Evolutionary conservation across 2,797 vertebrate genomes (phyloP), one percentile per base, ranked within the genome.

Genomic region (Microctenopoma steveboyesi): DNA sequence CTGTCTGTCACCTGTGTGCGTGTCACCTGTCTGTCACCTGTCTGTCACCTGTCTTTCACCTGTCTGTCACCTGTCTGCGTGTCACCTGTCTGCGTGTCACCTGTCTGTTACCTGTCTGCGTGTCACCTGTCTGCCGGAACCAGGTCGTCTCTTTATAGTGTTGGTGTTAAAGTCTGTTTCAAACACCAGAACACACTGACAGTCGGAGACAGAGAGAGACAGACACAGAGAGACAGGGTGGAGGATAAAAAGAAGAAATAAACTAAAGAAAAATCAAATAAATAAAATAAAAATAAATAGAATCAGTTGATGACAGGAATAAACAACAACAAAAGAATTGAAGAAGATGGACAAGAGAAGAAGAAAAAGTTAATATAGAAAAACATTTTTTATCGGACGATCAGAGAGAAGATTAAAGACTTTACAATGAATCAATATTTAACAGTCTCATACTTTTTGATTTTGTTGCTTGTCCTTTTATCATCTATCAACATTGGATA

Each of bases 181-280:
- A 95, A 94, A 94, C 72, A 94, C 91, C 91, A 93, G 90, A 79
- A 93, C 93, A 91, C 91, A 94, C 92, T 93, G 88, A 87, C 86
- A 89, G 5, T 71, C 49, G 54, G 46, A 64, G 10, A 11, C 27
- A 72, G 37, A 18, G 12, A 65, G 37, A 13, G 5, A n/a, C 25
- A 50, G 11, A 51, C 15, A 60, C 11, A 22, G 12, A 53, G 8
- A 56, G 18, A 42, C 1, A 67, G 11, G 35, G 12, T 1, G n/a
- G 39, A 45, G 27, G 25, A 4, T 4, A 16, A 27, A 25, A 27
- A 35, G 3, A 46, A 49, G 22, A 9, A 64, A 39, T 45, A 56
- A 52, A 79, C 61, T 73, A n/a, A 64, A 42, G 30, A 50, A 4
- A 50, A 69, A 42, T 30, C 51, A 47, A 55, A 4, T n/a, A n/a